Conservation (phyloP, 92 coral and sea anemone genomes). For the Parazoanthus swiftii region DNA sequence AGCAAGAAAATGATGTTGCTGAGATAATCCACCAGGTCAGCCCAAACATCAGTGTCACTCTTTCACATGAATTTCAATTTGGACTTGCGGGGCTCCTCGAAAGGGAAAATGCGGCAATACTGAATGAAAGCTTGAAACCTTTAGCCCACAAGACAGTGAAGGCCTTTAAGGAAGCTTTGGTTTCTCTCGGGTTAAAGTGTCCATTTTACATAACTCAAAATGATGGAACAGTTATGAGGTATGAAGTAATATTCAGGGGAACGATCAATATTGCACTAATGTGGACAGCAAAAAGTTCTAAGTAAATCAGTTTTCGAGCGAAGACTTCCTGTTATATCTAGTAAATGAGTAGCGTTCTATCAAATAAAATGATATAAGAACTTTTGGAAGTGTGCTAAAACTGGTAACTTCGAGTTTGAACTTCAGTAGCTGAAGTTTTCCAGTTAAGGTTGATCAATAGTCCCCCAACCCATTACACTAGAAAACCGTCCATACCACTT, state of each 20-base stretch:
- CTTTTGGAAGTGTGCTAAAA: no score
- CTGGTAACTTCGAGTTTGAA: no score
- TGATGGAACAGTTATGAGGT: constrained; percentile 97
- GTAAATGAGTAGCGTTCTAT: no score
- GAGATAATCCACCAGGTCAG: constrained; percentile 52
- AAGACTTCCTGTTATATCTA: no score
- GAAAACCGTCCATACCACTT: no score
- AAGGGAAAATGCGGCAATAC: constrained; percentile 92
- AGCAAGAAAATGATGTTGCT: constrained; percentile 77
- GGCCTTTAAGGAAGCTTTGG: constrained; percentile 73
- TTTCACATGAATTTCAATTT: constrained; percentile 66
- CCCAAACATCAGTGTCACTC: constrained; percentile 80
- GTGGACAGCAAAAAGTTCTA: no score
- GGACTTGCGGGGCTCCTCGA: constrained; percentile 83
- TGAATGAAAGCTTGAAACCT: constrained; percentile 92
- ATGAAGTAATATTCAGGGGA: not conserved
- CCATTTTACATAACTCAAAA: constrained; percentile 93
- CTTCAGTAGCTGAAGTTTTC: no score
- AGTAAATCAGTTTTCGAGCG: no score
- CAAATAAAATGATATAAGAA: no score
- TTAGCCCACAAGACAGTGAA: constrained; percentile 69
- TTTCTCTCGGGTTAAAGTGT: constrained; percentile 66
- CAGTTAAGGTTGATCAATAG: no score
- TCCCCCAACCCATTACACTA: no score
- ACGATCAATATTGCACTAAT: no score